A percentile compares a stretch with the other conserved stretches of the same genome.
phyloP scores from a whole-genome alignment of 2,888 invertebrate genomes.

The Chelonus formosanus region DNA sequence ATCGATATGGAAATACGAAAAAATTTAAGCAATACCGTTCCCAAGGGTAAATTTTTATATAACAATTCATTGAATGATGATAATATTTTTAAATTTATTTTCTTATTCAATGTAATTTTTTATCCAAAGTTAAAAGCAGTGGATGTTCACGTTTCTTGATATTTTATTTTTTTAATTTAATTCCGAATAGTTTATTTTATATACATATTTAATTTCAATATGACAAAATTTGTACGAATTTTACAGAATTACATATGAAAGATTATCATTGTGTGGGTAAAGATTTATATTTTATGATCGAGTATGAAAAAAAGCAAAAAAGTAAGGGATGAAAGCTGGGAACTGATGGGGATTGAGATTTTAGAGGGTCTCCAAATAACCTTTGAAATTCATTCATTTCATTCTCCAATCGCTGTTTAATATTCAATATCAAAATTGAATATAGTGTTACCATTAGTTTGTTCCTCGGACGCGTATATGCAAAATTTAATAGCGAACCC shows the following conservation, averaged over 20 bases:
- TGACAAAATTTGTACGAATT: too few species aligned
- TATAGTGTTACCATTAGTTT: conserved; percentile 56
- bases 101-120: too few species aligned
- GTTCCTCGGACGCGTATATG: conserved; percentile 47
- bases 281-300: neutral
- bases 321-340: neutral
- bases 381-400: conserved; percentile 22
- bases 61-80: too few species aligned
- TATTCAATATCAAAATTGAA: conserved; percentile 59
- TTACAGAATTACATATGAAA: neutral
- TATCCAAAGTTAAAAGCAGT: too few species aligned
- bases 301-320: conserved; percentile 12
- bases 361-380: conserved; percentile 1
- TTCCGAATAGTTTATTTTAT: too few species aligned
- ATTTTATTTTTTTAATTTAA: too few species aligned
- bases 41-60: too few species aligned
- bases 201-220: too few species aligned
- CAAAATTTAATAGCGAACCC: conserved; percentile 51
- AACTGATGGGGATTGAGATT: neutral
- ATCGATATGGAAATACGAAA: too few species aligned
- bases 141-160: too few species aligned
- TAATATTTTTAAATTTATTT: too few species aligned
- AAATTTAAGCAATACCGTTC: too few species aligned
- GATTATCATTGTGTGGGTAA: neutral
- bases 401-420: conserved; percentile 43